phyloP scores from a whole-genome alignment of 2,113 vertebrate species.

The Neofelis nebulosa region DNA sequence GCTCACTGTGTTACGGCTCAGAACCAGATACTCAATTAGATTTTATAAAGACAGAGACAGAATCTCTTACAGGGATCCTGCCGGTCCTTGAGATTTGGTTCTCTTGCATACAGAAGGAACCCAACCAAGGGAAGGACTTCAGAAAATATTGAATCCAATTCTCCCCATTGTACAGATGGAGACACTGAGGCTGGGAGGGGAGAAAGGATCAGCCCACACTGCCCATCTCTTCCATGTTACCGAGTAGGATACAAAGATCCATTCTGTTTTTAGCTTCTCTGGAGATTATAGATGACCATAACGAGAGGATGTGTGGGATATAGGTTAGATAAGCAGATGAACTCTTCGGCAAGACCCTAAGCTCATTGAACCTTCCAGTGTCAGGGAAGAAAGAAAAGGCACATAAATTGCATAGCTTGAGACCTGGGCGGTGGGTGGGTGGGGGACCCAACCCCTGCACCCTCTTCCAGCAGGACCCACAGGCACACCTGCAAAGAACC shows the following conservation, averaged over 20 bases:
- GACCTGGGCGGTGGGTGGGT: not conserved
- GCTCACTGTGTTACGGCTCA: not conserved
- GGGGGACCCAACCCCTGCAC: not conserved
- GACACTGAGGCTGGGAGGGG: not conserved
- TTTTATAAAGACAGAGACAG: conserved; percentile 25
- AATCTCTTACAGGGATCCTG: not conserved
- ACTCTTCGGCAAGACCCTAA: not conserved
- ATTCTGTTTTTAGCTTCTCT: not conserved
- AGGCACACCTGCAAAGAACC: not conserved
- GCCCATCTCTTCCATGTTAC: not conserved
- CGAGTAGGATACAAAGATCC: not conserved
- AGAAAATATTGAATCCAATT: not conserved
- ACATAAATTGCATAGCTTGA: not conserved
- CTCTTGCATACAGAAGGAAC: not conserved
- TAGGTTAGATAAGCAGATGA: not conserved
- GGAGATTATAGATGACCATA: not conserved
- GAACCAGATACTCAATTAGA: conserved; percentile 18
- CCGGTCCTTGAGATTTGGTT: not conserved
- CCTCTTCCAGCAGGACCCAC: not conserved
- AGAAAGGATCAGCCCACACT: not conserved
- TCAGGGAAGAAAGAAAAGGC: not conserved
- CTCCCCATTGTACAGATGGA: not conserved
- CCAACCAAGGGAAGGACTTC: not conserved
- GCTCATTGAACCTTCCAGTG: not conserved
- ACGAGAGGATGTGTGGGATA: not conserved